Evolutionary conservation across 2,113 vertebrate genomes (phyloP).

Genomic region (Arvicanthis niloticus): DNA sequence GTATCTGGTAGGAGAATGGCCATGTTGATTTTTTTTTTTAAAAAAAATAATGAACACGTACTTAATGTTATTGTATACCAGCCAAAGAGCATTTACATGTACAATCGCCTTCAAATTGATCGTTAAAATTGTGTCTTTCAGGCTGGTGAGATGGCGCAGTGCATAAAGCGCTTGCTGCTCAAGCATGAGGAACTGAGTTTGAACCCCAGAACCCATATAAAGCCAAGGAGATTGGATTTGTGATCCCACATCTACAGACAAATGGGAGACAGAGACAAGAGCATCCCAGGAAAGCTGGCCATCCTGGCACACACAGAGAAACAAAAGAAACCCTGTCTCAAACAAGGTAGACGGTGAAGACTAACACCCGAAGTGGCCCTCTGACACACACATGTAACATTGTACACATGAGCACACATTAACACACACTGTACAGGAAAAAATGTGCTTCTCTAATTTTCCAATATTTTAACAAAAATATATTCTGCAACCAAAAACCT

Average conservation of each 20-base stretch:
- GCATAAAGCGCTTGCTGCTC: background rate
- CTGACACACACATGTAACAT: background rate
- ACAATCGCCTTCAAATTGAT: background rate
- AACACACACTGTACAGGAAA: background rate
- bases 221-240: background rate
- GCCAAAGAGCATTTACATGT: background rate
- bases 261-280: background rate
- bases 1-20: background rate
- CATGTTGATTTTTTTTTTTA: background rate
- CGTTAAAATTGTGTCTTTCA: background rate
- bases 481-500: background rate
- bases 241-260: too few species aligned
- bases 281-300: too few species aligned
- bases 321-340: too few species aligned
- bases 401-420: background rate
- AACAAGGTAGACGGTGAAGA: background rate
- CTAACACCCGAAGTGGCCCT: background rate
- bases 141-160: background rate
- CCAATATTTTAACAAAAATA: conserved; percentile 8
- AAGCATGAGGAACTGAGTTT: background rate
- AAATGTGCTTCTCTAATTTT: background rate
- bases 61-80: background rate
- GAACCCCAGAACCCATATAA: background rate
- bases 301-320: background rate
- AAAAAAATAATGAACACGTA: background rate